These are phyloP conservation scores for Cassiopea xamachana DNA, from an alignment of 30 jellyfish, hydroid and myxozoan genomes.

Conservation along the genomic window DNA sequence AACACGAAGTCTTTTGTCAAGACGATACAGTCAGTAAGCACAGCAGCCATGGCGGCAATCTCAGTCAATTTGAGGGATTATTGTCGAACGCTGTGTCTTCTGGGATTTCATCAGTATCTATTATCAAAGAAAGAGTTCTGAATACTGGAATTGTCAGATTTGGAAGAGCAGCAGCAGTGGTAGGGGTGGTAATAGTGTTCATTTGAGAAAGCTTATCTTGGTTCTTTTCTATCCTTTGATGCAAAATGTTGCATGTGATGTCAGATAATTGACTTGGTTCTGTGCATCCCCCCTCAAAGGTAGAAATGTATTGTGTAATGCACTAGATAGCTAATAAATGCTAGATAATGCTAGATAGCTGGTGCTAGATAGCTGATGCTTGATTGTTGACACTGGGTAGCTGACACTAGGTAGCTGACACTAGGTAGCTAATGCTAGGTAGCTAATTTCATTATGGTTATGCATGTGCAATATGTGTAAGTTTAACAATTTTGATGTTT, in stretches of 20 bases:
- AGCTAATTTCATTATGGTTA: too few species aligned
- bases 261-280: neutral
- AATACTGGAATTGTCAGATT: constrained; percentile 81
- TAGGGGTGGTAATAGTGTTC: neutral
- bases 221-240: neutral
- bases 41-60: neutral
- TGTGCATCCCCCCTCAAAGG: neutral
- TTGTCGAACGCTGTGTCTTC: neutral
- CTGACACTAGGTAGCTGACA: too few species aligned
- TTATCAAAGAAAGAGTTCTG: constrained; percentile 36
- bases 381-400: too few species aligned
- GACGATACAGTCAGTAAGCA: neutral
- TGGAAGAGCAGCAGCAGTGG: constrained; percentile 87
- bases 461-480: too few species aligned
- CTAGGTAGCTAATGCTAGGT: too few species aligned
- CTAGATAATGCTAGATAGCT: too few species aligned
- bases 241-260: neutral
- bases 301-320: neutral
- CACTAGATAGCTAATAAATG: neutral
- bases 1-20: neutral
- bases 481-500: too few species aligned
- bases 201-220: neutral
- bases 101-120: neutral
- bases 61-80: neutral
- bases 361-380: too few species aligned